Percentiles rank a stretch among this genome's conserved stretches.
Evolutionary conservation across 2,888 invertebrate species (phyloP).

Genomic region (Idaea straminata): DNA sequence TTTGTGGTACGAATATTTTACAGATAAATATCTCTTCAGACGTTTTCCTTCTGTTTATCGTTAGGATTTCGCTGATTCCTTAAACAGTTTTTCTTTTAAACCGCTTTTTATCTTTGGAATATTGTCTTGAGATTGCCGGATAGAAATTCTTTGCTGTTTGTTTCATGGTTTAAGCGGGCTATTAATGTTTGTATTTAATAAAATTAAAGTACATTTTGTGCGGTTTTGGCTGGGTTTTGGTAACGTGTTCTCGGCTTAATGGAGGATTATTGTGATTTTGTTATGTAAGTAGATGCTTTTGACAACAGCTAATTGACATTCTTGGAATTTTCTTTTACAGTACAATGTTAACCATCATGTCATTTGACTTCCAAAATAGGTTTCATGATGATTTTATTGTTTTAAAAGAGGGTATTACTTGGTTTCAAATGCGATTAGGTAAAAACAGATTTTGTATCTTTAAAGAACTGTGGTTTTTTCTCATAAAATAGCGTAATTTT

Average conservation of each 20-base stretch:
- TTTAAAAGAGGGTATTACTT: background rate
- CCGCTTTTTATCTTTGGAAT: conserved; percentile 49
- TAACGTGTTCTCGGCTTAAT: background rate
- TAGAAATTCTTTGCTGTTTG: conserved; percentile 28
- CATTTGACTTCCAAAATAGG: background rate
- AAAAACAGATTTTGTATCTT: background rate
- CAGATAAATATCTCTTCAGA: conserved; percentile 72
- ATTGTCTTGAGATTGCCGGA: conserved; percentile 41
- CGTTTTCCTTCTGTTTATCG: conserved; percentile 71
- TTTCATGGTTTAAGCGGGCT: conserved; percentile 10
- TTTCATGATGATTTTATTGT: background rate
- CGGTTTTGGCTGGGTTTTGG: background rate
- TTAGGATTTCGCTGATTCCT: conserved; percentile 70
- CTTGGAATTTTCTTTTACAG: background rate
- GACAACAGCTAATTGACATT: background rate
- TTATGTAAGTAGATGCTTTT: background rate
- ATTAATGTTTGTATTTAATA: conserved; percentile 30
- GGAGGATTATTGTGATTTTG: background rate
- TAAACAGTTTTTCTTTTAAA: conserved; percentile 68
- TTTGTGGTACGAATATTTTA: conserved; percentile 66
- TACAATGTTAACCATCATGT: background rate
- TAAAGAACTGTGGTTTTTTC: too few species aligned
- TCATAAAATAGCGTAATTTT: too few species aligned
- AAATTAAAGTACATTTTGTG: conserved; percentile 14
- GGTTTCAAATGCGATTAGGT: background rate